These are phyloP conservation scores for Syngnathus typhle DNA, from an alignment of 2,113 vertebrate species.

Conservation along the genomic window DNA sequence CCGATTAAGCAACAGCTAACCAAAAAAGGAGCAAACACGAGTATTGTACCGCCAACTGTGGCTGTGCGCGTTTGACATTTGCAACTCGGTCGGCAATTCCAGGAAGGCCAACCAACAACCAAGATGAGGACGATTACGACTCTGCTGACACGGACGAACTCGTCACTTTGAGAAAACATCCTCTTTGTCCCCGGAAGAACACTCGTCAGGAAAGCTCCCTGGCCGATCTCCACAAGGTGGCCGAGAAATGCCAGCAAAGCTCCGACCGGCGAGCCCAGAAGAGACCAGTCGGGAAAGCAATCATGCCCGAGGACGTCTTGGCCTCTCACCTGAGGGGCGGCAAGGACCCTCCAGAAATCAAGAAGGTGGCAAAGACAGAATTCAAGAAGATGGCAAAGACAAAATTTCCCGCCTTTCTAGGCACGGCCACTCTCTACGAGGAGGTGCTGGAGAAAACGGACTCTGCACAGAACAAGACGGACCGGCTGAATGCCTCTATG, in stretches of 20 bases:
- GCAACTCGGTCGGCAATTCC: constrained; percentile 4
- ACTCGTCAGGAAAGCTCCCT: constrained; percentile 66
- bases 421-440: too few species aligned
- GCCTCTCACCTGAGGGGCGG: constrained; percentile 73
- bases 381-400: too few species aligned
- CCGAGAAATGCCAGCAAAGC: constrained; percentile 25
- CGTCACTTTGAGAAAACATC: constrained; percentile 62
- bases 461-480: not conserved
- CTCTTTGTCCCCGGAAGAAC: not conserved
- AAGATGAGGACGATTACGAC: constrained; percentile 70
- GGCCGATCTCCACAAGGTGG: constrained; percentile 77
- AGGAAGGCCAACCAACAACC: constrained; percentile 1
- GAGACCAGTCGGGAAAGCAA: constrained; percentile 42
- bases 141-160: constrained; percentile 89
- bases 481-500: not conserved
- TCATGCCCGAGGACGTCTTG: constrained; percentile 80
- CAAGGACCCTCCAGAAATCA: constrained; percentile 36
- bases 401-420: too few species aligned
- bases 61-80: not conserved
- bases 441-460: too few species aligned
- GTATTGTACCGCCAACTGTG: too few species aligned
- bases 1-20: too few species aligned
- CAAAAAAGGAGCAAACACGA: too few species aligned
- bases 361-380: constrained; percentile 4
- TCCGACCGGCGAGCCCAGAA: not conserved